Percentiles rank a stretch among this genome's conserved stretches.
Conservation (phyloP, 2,113 vertebrate species). For the Eublepharis macularius region DNA sequence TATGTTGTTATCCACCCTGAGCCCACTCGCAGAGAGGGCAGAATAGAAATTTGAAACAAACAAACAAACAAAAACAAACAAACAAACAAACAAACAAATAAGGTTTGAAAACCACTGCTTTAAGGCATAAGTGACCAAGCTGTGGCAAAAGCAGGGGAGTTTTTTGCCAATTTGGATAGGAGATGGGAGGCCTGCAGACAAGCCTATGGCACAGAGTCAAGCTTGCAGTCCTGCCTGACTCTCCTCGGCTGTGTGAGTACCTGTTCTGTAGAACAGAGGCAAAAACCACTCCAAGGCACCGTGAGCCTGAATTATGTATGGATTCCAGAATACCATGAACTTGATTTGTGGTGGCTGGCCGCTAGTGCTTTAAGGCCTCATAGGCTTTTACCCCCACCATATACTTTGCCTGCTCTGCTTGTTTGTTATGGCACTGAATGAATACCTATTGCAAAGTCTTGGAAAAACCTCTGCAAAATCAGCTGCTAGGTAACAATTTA, state of each 20-base stretch:
- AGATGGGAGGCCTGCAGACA: not conserved
- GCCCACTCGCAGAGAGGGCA: too few relatives aligned
- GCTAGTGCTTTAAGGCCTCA: not conserved
- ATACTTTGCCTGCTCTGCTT: not conserved
- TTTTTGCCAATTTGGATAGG: not conserved
- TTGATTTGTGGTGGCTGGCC: not conserved
- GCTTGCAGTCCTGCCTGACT: not conserved
- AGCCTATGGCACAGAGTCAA: not conserved
- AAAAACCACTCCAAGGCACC: not conserved
- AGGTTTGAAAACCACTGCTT: not conserved
- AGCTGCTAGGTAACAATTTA: not conserved
- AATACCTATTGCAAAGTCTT: not conserved
- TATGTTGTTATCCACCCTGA: too few relatives aligned
- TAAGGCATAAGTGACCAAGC: not conserved
- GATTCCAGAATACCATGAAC: not conserved
- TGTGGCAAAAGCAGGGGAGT: not conserved
- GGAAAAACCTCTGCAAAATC: not conserved
- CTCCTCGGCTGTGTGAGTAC: not conserved
- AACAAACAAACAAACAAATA: too few relatives aligned
- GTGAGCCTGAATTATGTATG: not conserved
- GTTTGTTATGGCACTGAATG: not conserved
- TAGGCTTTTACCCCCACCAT: not conserved
- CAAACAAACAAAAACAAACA: too few relatives aligned
- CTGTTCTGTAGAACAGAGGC: not conserved
- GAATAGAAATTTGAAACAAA: too few relatives aligned